Evolutionary conservation across 2,888 invertebrate species (phyloP), one percentile per base, ranked within the genome.

Genomic region (Malthinus seriepunctatus): DNA sequence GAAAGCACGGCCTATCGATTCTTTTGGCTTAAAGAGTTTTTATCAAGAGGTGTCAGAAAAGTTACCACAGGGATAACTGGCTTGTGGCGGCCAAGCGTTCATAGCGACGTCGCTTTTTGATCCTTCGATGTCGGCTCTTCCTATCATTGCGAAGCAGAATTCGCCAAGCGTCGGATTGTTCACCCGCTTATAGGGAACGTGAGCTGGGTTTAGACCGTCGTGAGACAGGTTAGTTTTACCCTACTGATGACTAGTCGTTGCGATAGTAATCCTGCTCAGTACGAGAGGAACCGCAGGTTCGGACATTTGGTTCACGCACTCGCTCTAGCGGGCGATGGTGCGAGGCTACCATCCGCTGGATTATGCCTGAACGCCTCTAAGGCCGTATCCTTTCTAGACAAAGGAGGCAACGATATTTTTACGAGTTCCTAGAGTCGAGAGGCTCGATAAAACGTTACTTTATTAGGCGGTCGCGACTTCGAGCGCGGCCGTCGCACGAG

Each of bases 121-220:
- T 86, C 83, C 81, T 84, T 88, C 85, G 85, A 86, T 86, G 83
- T 87, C 86, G 85, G 85, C 85, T 87, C 85, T 86, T 86, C 85
- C 85, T 87, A 86, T 86, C 85, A 86, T 87, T 85, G 84, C 80
- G 85, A 86, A 85, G 86, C 86, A 83, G 83, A 86, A 86, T 83
- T 86, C 82, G 79, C 83, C 81, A 86, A 86, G 86, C 81, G 85
- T 86, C 81, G 85, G 85, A 86, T 87, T 87, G 85, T 86, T 87
- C 69, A 71, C 68, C 69, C 66, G 54, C 61, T 46, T 56, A 71
- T 61, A 70, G 68, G 66, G 67, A 69, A 69, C 69, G 66, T 64
- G 63, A 65, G 64, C 64, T 65, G 64, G 63, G 63, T 61, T 61
- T 65, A 63, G 64, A 61, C 61, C 63, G 63, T 63, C 60, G 58